phyloP scores from a whole-genome alignment of 1,140 invertebrate genomes.

The Gerris buenoi region DNA sequence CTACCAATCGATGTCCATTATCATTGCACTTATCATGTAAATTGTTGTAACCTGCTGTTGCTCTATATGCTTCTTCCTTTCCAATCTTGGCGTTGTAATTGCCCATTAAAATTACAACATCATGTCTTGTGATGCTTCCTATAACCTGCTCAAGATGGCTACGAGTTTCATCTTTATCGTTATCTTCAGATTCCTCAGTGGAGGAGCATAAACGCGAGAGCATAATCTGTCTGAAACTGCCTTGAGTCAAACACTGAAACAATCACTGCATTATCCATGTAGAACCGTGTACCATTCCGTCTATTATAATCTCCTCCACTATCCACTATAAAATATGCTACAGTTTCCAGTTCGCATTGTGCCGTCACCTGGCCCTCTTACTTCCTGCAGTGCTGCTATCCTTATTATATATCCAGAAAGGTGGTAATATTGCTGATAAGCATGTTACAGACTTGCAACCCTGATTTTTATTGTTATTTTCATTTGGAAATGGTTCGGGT shows the following conservation, averaged over 20 bases:
- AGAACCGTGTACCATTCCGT: not conserved
- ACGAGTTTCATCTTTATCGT: constrained; percentile 13
- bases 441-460: no score
- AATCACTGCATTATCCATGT: not conserved
- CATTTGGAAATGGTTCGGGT: no score
- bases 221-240: not conserved
- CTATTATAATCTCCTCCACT: no score
- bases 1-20: not conserved
- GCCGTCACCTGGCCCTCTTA: not conserved
- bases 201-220: constrained; percentile 6
- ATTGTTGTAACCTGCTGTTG: not conserved
- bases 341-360: not conserved
- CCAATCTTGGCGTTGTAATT: no score
- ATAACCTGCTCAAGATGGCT: constrained; percentile 4
- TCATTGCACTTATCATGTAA: not conserved
- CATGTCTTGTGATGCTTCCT: not conserved
- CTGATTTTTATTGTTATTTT: no score
- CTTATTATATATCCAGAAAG: no score
- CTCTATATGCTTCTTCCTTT: not conserved
- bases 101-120: constrained; percentile 15
- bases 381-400: not conserved
- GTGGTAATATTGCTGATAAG: no score
- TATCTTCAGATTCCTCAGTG: constrained; percentile 13
- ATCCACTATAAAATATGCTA: not conserved
- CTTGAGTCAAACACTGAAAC: not conserved